Evolutionary conservation across 2,113 vertebrate genomes (phyloP).

Genomic region (Ceratotherium simum): DNA sequence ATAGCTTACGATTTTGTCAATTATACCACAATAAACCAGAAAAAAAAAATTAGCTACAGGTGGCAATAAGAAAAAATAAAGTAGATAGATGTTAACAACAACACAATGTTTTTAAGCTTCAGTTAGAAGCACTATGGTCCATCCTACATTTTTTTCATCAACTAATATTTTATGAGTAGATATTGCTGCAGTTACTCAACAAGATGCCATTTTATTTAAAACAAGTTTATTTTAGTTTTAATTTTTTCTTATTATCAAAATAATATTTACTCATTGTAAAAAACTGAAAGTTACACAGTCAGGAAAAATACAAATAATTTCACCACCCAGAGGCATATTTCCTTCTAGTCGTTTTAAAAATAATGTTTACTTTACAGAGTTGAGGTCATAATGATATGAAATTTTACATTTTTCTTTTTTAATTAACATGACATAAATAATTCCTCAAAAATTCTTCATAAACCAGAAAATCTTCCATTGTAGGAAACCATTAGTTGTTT

Average conservation of each 20-base stretch:
- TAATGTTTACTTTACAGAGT: slow-evolving; percentile 37
- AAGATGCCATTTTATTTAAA: background rate
- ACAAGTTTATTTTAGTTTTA: background rate
- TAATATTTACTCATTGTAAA: background rate
- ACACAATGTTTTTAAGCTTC: background rate
- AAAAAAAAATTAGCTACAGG: no score
- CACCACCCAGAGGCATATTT: background rate
- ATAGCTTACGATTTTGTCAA: no score
- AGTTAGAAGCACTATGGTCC: background rate
- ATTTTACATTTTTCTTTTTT: slow-evolving; percentile 4
- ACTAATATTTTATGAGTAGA: background rate
- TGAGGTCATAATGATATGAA: background rate
- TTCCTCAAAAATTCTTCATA: background rate
- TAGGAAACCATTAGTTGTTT: background rate
- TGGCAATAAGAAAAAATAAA: no score
- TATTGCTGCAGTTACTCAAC: background rate
- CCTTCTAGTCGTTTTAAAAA: background rate
- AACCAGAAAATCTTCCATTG: background rate
- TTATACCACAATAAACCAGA: no score
- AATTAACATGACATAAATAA: slow-evolving; percentile 3
- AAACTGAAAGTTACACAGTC: background rate
- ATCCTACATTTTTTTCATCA: background rate
- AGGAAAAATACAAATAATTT: background rate
- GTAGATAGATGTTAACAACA: no score
- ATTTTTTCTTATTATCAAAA: slow-evolving; percentile 21